A percentile compares a stretch with the other conserved stretches of the same genome.
These are phyloP conservation scores for Acropora tenuis DNA, from an alignment of 64 coral and sea anemone species.

Conservation along the genomic window DNA sequence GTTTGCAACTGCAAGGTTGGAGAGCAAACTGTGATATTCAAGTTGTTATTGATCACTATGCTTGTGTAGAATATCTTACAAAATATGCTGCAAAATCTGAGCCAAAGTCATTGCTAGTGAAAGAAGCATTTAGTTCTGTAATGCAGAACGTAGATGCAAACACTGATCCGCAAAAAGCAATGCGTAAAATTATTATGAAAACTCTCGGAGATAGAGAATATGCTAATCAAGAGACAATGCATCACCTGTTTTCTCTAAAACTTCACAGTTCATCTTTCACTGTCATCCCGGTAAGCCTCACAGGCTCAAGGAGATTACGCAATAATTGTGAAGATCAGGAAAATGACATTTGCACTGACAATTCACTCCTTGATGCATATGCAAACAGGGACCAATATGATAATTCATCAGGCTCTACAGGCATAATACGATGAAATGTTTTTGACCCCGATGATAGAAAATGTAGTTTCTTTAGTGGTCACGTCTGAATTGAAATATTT, in stretches of 20 bases:
- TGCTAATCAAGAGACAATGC: slow-evolving; percentile 40
- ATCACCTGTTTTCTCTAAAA: slow-evolving; percentile 48
- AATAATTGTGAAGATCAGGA: background rate
- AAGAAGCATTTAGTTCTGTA: background rate
- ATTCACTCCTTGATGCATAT: slow-evolving; percentile 17
- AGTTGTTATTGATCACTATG: too few species aligned
- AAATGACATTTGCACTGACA: background rate
- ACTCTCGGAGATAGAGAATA: slow-evolving; percentile 50
- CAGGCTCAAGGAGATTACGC: slow-evolving; percentile 20
- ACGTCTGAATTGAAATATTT: too few species aligned
- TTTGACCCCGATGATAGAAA: too few species aligned
- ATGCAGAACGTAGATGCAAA: slow-evolving; percentile 1
- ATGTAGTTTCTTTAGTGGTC: too few species aligned
- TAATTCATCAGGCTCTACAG: background rate
- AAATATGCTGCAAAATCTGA: slow-evolving; percentile 13
- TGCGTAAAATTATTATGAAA: slow-evolving; percentile 40
- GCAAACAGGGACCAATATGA: slow-evolving; percentile 42
- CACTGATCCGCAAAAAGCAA: slow-evolving; percentile 35
- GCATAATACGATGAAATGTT: too few species aligned
- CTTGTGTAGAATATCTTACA: too few species aligned
- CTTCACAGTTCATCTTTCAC: slow-evolving; percentile 41
- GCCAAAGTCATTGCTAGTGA: background rate
- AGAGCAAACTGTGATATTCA: too few species aligned
- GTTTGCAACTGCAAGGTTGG: background rate
- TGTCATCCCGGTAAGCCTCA: slow-evolving; percentile 24